These are phyloP conservation scores for Rhynchomys soricoides DNA, from an alignment of 2,113 vertebrate genomes.

Conservation along the genomic window DNA sequence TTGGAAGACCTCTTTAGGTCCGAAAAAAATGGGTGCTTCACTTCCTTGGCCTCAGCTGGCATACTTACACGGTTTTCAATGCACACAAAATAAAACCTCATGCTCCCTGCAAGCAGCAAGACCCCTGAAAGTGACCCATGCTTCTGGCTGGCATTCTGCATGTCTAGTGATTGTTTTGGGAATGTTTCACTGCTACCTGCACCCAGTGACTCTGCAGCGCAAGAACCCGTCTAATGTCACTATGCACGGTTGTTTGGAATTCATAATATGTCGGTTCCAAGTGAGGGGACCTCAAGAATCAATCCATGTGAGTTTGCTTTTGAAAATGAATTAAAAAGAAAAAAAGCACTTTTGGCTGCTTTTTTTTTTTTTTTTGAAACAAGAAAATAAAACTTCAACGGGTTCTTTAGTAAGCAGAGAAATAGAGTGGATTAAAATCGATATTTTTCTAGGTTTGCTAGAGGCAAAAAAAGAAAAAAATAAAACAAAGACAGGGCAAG, in stretches of 20 bases:
- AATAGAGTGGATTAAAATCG: not conserved
- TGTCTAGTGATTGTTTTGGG: conserved; percentile 86
- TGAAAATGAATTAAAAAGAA: conserved; percentile 84
- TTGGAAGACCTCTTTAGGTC: conserved; percentile 54
- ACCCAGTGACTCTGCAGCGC: conserved; percentile 77
- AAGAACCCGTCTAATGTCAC: conserved; percentile 78
- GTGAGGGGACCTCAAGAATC: conserved; percentile 76
- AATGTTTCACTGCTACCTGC: conserved; percentile 85
- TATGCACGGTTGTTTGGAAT: conserved; percentile 86
- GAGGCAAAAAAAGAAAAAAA: not conserved
- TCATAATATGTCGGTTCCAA: conserved; percentile 77
- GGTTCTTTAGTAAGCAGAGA: not conserved
- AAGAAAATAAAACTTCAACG: not conserved
- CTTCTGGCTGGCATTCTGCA: conserved; percentile 88
- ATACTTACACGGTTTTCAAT: conserved; percentile 55
- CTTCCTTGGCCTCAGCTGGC: conserved; percentile 77
- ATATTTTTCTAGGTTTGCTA: not conserved
- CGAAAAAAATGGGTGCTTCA: conserved; percentile 62
- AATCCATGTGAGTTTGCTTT: conserved; percentile 82
- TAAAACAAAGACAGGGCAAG: not conserved
- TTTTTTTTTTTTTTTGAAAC: conserved; percentile 35
- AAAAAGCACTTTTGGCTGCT: conserved; percentile 64
- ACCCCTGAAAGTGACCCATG: conserved; percentile 83
- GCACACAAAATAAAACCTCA: conserved; percentile 78
- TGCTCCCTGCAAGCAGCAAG: conserved; percentile 82